These are phyloP conservation scores for Drosophila nigrodunni DNA, from an alignment of 1,140 invertebrate genomes.

Conservation along the genomic window DNA sequence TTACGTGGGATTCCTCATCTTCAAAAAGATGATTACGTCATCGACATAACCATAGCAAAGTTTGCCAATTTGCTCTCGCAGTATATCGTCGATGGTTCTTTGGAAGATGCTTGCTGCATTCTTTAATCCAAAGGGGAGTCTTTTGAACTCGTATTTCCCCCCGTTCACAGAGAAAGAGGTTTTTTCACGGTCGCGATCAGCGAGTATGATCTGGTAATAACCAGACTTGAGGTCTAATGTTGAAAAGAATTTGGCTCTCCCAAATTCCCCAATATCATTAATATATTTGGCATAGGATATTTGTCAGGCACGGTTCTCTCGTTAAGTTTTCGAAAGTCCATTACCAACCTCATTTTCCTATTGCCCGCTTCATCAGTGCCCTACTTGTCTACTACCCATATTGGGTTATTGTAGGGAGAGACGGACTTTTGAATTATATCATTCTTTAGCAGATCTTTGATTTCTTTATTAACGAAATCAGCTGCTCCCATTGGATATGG, in stretches of 20 bases:
- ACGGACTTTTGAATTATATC: neutral
- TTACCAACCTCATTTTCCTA: too few relatives aligned
- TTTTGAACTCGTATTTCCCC: slow-evolving; percentile 57
- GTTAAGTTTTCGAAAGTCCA: too few relatives aligned
- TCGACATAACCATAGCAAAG: slow-evolving; percentile 21
- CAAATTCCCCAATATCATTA: too few relatives aligned
- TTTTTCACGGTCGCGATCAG: neutral
- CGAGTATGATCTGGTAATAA: neutral
- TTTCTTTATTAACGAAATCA: neutral
- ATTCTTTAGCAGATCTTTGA: too few relatives aligned
- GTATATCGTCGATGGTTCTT: slow-evolving; percentile 26
- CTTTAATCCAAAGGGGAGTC: slow-evolving; percentile 84
- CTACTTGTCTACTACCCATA: neutral
- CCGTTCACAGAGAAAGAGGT: too few relatives aligned
- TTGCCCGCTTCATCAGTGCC: too few relatives aligned
- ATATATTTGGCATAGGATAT: too few relatives aligned
- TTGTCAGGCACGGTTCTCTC: too few relatives aligned
- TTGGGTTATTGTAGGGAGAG: slow-evolving; percentile 33
- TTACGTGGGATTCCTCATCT: neutral
- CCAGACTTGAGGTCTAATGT: neutral
- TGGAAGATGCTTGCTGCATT: slow-evolving; percentile 37
- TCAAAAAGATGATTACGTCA: slow-evolving; percentile 16
- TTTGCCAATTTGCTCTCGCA: slow-evolving; percentile 9
- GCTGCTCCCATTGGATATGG: neutral
- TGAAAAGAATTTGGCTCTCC: too few relatives aligned